Conservation (phyloP, 2,113 vertebrate species). For the Corythornis cristatus region DNA sequence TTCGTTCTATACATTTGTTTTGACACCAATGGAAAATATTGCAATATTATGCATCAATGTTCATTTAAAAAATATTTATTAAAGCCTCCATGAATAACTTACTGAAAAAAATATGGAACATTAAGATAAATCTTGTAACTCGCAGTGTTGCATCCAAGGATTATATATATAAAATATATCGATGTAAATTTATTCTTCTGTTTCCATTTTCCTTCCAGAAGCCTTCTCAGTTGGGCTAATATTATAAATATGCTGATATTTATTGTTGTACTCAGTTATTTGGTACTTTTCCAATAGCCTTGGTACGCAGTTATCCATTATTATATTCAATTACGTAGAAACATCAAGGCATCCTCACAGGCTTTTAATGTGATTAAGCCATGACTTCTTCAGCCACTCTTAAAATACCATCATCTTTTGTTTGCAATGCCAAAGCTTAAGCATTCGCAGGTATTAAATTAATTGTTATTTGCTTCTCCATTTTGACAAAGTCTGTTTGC, state of each 20-base stretch:
- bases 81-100: neutral
- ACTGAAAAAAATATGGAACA: neutral
- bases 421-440: neutral
- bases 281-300: slow-evolving; percentile 11
- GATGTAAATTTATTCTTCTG: neutral
- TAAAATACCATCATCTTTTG: neutral
- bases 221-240: neutral
- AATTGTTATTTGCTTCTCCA: neutral
- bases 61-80: slow-evolving; percentile 7
- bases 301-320: neutral
- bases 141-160: neutral
- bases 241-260: neutral
- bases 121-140: neutral
- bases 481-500: neutral
- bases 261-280: neutral
- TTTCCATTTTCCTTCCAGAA: neutral
- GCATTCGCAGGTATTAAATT: neutral
- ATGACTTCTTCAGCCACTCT: neutral
- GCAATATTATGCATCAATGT: neutral
- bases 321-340: slow-evolving; percentile 17
- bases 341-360: neutral
- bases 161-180: neutral
- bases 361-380: slow-evolving; percentile 36
- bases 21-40: neutral
- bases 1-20: neutral